A percentile compares a stretch with the other conserved stretches of the same genome.
phyloP scores from a whole-genome alignment of 1,140 invertebrate species.

The Sogatella furcifera region DNA sequence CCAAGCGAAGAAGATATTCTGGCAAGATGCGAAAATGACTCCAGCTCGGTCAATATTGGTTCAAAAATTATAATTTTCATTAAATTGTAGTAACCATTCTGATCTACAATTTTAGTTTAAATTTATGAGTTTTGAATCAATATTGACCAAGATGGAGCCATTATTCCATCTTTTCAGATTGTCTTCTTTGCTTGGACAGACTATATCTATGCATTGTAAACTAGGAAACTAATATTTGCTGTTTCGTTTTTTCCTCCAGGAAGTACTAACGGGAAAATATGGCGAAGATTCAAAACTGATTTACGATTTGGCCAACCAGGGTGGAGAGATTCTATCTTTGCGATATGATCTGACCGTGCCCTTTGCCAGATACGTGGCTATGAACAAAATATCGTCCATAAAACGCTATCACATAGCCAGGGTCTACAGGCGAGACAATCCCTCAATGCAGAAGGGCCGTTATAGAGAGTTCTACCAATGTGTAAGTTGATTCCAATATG shows the following conservation, averaged over 20 bases:
- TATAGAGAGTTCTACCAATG: slow-evolving; percentile 99
- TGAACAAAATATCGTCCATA: slow-evolving; percentile 91
- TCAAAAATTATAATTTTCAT: too few species aligned
- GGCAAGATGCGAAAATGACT: too few species aligned
- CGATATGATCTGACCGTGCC: slow-evolving; percentile 90
- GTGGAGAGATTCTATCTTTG: slow-evolving; percentile 87
- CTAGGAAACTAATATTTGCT: not conserved
- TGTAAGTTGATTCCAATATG: slow-evolving; percentile 50
- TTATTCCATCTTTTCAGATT: too few species aligned
- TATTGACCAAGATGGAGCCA: too few species aligned
- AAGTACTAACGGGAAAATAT: slow-evolving; percentile 97
- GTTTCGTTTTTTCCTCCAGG: slow-evolving; percentile 43
- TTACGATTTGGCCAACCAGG: slow-evolving; percentile 97
- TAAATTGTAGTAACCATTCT: too few species aligned
- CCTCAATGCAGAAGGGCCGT: slow-evolving; percentile 88
- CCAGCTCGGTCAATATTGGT: too few species aligned
- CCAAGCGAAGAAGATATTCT: too few species aligned
- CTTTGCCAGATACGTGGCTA: slow-evolving; percentile 93
- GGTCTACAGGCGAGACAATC: slow-evolving; percentile 96
- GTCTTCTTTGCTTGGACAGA: too few species aligned
- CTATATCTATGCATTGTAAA: not conserved
- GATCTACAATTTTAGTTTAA: too few species aligned
- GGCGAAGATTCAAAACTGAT: slow-evolving; percentile 99
- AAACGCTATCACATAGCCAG: slow-evolving; percentile 93
- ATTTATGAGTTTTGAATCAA: too few species aligned